Conservation (phyloP, 2,888 invertebrate species). For the Drosophila histrio region DNA sequence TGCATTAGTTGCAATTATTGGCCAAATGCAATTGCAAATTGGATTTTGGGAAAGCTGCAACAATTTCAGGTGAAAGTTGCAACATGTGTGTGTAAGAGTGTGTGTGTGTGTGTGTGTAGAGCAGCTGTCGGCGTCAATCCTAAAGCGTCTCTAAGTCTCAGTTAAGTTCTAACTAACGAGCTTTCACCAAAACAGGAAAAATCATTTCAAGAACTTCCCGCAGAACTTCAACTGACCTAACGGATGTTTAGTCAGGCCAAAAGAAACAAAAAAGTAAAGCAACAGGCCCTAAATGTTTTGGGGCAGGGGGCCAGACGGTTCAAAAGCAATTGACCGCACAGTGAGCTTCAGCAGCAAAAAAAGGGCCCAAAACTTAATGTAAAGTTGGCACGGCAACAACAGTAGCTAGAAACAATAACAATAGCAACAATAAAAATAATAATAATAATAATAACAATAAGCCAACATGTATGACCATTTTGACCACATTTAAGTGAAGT, state of each 20-base stretch:
- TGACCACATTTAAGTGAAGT: constrained; percentile 79
- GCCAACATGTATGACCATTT: constrained; percentile 67
- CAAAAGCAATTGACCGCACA: constrained; percentile 77
- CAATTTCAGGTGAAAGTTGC: constrained; percentile 62
- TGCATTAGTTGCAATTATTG: constrained; percentile 74
- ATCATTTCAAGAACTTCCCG: constrained; percentile 64
- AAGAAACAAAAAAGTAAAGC: constrained; percentile 8
- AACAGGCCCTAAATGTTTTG: constrained; percentile 22
- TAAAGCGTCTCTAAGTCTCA: neutral
- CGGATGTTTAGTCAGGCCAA: constrained; percentile 52
- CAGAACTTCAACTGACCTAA: constrained; percentile 39
- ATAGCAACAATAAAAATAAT: constrained; percentile 40
- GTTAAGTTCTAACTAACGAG: constrained; percentile 51
- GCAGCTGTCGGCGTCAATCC: constrained; percentile 16
- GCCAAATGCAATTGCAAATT: constrained; percentile 74
- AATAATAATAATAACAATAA: constrained; percentile 49
- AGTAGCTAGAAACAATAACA: constrained; percentile 56
- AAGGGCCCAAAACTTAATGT: constrained; percentile 62
- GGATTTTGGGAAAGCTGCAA: constrained; percentile 63
- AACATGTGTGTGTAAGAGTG: constrained; percentile 46
- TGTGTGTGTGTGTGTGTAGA: neutral
- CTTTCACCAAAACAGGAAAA: constrained; percentile 73
- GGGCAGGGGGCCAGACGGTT: constrained; percentile 45
- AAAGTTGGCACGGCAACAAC: constrained; percentile 53
- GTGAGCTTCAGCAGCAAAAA: constrained; percentile 26